Percentiles rank a stretch among this genome's conserved stretches.
phyloP scores from a whole-genome alignment of 2,797 vertebrate species.

The Acridotheres tristis region DNA sequence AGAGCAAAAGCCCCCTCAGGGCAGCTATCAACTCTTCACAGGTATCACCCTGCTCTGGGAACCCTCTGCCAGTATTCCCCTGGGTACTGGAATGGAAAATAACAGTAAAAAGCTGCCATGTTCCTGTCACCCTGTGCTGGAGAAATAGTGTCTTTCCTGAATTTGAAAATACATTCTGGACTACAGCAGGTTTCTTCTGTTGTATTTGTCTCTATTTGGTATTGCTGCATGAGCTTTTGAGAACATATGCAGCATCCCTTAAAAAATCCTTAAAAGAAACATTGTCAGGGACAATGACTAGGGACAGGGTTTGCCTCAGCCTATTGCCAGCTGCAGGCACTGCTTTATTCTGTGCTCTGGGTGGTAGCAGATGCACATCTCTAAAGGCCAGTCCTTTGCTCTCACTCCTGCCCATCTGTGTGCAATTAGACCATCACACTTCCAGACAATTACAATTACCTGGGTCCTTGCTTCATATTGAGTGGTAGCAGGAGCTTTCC shows the following conservation, averaged over 20 bases:
- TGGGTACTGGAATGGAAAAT: neutral
- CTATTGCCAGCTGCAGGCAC: neutral
- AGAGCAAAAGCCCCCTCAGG: neutral
- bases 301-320: neutral
- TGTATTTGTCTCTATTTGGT: neutral
- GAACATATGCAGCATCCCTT: neutral
- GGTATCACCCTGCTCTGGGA: neutral
- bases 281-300: neutral
- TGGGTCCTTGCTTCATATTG: neutral
- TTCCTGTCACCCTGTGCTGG: neutral
- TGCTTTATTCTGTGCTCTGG: neutral
- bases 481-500: neutral
- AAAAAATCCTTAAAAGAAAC: neutral
- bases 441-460: conserved; percentile 21
- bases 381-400: neutral
- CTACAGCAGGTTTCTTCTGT: neutral
- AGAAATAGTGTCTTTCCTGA: neutral
- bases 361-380: neutral
- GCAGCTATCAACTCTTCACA: neutral
- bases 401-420: neutral
- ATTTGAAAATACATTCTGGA: neutral
- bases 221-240: neutral
- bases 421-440: neutral
- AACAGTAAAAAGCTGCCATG: fast-evolving
- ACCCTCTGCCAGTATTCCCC: neutral